These are phyloP conservation scores for Meleagris gallopavo DNA, from an alignment of 2,113 vertebrate species.

Conservation along the genomic window DNA sequence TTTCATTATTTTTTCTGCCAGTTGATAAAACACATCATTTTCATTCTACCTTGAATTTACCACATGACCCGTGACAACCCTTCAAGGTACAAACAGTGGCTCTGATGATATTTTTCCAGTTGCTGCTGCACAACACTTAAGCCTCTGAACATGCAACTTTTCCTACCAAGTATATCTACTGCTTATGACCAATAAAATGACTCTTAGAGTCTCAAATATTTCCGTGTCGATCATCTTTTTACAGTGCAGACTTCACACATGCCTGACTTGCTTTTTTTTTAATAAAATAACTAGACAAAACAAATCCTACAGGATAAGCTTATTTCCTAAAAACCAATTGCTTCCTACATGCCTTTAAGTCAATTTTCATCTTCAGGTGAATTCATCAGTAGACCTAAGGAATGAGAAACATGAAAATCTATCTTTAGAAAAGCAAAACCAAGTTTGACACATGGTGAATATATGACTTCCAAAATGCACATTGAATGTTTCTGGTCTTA, in stretches of 20 bases:
- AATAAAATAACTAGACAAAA: background rate
- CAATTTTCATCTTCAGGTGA: background rate
- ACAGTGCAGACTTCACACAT: background rate
- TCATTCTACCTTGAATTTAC: background rate
- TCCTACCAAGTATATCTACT: background rate
- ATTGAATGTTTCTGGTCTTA: background rate
- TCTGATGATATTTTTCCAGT: background rate
- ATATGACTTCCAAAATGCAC: background rate
- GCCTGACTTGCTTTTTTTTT: background rate
- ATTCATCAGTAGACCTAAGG: background rate
- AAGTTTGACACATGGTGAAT: background rate
- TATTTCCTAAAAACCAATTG: background rate
- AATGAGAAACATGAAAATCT: background rate
- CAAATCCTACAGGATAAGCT: background rate
- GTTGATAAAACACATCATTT: background rate
- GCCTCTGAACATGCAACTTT: background rate
- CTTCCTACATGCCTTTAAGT: background rate
- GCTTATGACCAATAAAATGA: background rate
- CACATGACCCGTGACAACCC: background rate
- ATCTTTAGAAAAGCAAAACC: background rate
- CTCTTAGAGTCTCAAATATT: background rate
- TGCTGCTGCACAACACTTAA: background rate
- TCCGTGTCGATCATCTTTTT: background rate
- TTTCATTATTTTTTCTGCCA: background rate
- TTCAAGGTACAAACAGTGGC: background rate